Evolutionary conservation across 1,140 invertebrate genomes (phyloP), one percentile per base, ranked within the genome.

Genomic region (Drosophila tropicalis): DNA sequence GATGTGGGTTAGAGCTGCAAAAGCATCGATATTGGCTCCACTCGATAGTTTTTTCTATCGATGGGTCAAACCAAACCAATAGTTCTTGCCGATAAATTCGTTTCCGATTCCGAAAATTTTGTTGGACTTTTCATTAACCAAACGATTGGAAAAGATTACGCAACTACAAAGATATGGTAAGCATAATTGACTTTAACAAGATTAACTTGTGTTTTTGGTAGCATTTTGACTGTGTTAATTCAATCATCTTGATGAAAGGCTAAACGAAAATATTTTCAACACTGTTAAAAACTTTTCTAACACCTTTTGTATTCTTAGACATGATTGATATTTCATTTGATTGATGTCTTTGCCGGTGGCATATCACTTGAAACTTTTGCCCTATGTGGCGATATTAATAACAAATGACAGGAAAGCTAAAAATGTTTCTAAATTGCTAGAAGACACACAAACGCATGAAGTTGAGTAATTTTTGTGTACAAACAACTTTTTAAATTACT

Each of bases 401-500:
- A 69, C 64, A 73, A 78, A 71, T 89, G 76, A 67, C 79, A 81
- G 32, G 62, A 71, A 66, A 73, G 54, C 61, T 64, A 70, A 60
- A 71, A 71, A 87, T 29, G 6, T 76, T 87, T 79, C 79, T 79
- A 79, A 76, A 89, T 86, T 70, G 64, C 70, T 60, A 63, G 66
- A 70, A 55, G 69, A 70, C 66, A 79, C 34, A 83, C 57, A 67
- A 32, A 65, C 25, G 5, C 29, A 32, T 64, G 68, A 76, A 79
- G 66, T 82, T 76, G 70, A 54, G 74, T 77, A 77, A 77, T 77
- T 77, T 70, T 76, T 51, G 67, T 76, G 39, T 66, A 76, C 73
- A 76, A 76, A 76, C 66, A 87, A 87, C 72, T 86, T 87, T 77
- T 72, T 68, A 81, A 89, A 89, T 85, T 86, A 85, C 82, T 81